Percentiles rank a stretch among this genome's conserved stretches.
These are phyloP conservation scores for Merodon equestris DNA, from an alignment of 2,888 invertebrate genomes.

Conservation along the genomic window DNA sequence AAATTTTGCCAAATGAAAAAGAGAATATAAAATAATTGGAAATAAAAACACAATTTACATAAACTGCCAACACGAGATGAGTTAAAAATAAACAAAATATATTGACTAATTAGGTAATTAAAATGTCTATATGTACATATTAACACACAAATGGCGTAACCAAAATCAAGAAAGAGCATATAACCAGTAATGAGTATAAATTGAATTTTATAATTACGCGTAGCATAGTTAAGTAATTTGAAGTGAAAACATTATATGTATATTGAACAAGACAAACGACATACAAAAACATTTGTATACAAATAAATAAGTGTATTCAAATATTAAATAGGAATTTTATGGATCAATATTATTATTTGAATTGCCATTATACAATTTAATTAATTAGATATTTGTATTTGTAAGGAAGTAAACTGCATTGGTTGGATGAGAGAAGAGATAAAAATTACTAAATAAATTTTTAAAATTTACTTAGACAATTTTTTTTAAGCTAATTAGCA, in stretches of 20 bases:
- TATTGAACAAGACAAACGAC: too few species aligned
- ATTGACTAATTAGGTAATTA: constrained; percentile 67
- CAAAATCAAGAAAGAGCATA: constrained; percentile 8
- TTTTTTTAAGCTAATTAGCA: constrained; percentile 29
- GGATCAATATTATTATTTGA: constrained; percentile 64
- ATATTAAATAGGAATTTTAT: constrained; percentile 56
- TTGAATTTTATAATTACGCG: constrained; percentile 8
- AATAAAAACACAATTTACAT: constrained; percentile 52
- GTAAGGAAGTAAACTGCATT: constrained; percentile 40
- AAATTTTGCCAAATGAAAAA: constrained; percentile 37
- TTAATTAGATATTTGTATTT: constrained; percentile 60
- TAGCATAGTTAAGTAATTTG: constrained; percentile 31
- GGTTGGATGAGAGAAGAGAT: constrained; percentile 28
- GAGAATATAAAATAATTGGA: constrained; percentile 21
- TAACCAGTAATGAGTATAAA: too few species aligned
- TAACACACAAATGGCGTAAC: constrained; percentile 24
- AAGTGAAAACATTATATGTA: constrained; percentile 29
- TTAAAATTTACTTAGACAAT: constrained; percentile 48
- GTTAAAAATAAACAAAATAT: constrained; percentile 60
- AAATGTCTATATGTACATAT: constrained; percentile 62
- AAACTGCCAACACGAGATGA: constrained; percentile 64
- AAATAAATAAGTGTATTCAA: constrained; percentile 61
- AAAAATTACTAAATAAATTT: constrained; percentile 41
- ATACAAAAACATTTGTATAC: constrained; percentile 33
- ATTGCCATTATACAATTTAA: constrained; percentile 31